Evolutionary conservation across 2,888 invertebrate species (phyloP).

Genomic region (Pegoplata infirma): DNA sequence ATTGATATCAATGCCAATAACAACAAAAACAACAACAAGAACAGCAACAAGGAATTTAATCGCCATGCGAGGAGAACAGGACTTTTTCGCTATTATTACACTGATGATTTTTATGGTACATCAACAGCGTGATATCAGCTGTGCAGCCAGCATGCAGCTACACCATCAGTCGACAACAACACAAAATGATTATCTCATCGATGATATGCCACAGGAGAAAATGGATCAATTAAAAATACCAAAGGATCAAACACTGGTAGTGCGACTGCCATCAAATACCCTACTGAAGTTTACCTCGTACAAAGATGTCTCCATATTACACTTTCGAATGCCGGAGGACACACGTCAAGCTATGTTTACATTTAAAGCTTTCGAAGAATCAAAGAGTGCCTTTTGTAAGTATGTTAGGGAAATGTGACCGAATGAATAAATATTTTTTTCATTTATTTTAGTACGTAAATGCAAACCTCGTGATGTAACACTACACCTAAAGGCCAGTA

Average conservation of each 20-base stretch:
- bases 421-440: slow-evolving; percentile 3
- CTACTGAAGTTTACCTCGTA: slow-evolving; percentile 80
- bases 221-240: slow-evolving; percentile 69
- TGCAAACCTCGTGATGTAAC: slow-evolving; percentile 83
- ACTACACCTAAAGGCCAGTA: slow-evolving; percentile 87
- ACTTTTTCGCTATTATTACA: slow-evolving; percentile 1
- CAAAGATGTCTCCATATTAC: slow-evolving; percentile 81
- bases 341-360: slow-evolving; percentile 78
- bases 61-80: slow-evolving; percentile 9
- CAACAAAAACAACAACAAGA: background rate
- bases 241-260: slow-evolving; percentile 73
- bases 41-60: background rate
- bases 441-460: slow-evolving; percentile 78
- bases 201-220: slow-evolving; percentile 67
- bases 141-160: slow-evolving; percentile 67
- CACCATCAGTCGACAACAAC: slow-evolving; percentile 64
- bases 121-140: slow-evolving; percentile 57
- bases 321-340: slow-evolving; percentile 80
- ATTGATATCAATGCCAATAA: background rate
- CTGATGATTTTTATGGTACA: slow-evolving; percentile 13
- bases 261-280: slow-evolving; percentile 78
- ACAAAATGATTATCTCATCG: slow-evolving; percentile 62
- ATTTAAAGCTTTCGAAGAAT: slow-evolving; percentile 77
- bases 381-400: slow-evolving; percentile 78
- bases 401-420: slow-evolving; percentile 44